Evolutionary conservation across 2,888 invertebrate genomes (phyloP), one percentile per base, ranked within the genome.

Genomic region (Xestia c-nigrum): DNA sequence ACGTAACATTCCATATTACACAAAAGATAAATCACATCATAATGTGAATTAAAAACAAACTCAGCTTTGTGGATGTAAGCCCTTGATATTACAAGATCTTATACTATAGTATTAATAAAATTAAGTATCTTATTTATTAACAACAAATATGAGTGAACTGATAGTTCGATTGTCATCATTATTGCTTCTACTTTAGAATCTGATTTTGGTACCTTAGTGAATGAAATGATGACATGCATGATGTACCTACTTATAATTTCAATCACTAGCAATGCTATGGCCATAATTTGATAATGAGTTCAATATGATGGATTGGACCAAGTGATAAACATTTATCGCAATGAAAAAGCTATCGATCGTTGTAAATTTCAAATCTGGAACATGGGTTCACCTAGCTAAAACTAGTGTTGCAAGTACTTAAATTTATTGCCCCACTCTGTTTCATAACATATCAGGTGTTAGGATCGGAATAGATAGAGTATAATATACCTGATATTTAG

Each of bases 1-100:
- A 82, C 68, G 65, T 74, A 85, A 81, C 68, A 83, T 72, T 85
- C 84, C 84, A 14, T 70, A 86, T 5, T 79, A 69, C 68, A 83
- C 72, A 80, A 78, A 82, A 65, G 14, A 71, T 61, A 64, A 59
- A 66, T 72, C 78, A 64, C 72, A 74, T 66, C 24, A n/a, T n/a
- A n/a, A 61, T 64, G 63, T 72, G 69, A 78, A 77, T 76, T 68
- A 66, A 70, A 67, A 71, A 73, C 38, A 72, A 64, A 74, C 10
- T 21, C 61, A 72, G 65, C 57, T 84, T 70, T 19, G 52, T 68
- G 43, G 43, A 38, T 67, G 59, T 57, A 68, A 68, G 78, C 64
- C 74, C 55, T 83, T 76, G 63, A 63, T 74, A 67, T 72, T 76
- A 59, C 80, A 84, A 66, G 66, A 81, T 81, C 73, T 79, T 64